Base-by-base conservation (phyloP, 2,888 invertebrate genomes). In the Macaria notata region DNA sequence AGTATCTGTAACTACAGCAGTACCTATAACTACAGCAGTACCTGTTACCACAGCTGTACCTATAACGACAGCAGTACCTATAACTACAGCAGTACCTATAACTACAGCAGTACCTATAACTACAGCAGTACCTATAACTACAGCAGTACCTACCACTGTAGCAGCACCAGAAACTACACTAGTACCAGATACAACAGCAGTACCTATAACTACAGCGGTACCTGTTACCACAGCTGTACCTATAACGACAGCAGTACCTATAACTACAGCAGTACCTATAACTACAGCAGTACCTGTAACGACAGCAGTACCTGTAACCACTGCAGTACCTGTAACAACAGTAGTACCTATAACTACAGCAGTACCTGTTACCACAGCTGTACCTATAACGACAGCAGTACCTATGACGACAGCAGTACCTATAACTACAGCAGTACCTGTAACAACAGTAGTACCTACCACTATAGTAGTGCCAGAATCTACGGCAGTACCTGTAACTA, bases 271-370 rank as follows among this genome's bases (percentile, higher is more conserved):
- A 3, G 46, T 39, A 9, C 43, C 56, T 19, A 2, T 19, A 3
- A 52, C 47, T n/a, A 58, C 55, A 6, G 44, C 44, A 30, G 8
- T 45, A 33, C 31, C 29, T 4, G 31, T 45, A 43, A 46, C 54
- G 7, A 49, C 54, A 30, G 43, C 56, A 19, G 7, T 4, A 30
- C 31, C 42, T 3, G 30, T 49, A 31, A 53, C 57, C 7, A 42
- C 29, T 3, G 43, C 31, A 8, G 6, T 3, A 9, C n/a, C 46
- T 8, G 46, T 33, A 4, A 44, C 49, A 4, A 33, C 54, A 45
- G 9, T 31, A 29, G 9, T 33, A 9, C 5, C 49, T 38, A 38
- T 5, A 41, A 4, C 43, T 3, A 43, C 43, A 19, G 31, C 36
- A 3, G 31, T 29, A 33, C 33, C 29, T 19, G 9, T 29, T 1